Percentiles rank a stretch among this genome's conserved stretches.
Evolutionary conservation across 2,888 invertebrate species (phyloP).

Genomic region (Coelopa pilipes): DNA sequence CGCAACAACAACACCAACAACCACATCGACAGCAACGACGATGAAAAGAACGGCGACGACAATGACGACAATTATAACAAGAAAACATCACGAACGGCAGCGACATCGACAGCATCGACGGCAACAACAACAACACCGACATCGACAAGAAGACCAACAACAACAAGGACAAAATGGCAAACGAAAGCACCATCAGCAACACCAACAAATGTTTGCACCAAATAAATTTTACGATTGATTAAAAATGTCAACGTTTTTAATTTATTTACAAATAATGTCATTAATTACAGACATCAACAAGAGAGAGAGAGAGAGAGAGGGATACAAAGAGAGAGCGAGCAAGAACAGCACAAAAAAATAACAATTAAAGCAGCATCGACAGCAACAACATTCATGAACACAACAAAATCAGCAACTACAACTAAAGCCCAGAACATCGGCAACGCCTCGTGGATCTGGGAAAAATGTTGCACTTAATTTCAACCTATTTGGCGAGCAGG

Average conservation of each 20-base stretch:
- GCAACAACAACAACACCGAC: too few relatives aligned
- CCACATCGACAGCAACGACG: too few relatives aligned
- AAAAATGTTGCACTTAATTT: slow-evolving; percentile 19
- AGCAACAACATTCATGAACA: slow-evolving; percentile 38
- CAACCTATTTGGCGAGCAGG: not conserved
- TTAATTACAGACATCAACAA: slow-evolving; percentile 50
- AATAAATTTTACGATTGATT: slow-evolving; percentile 45
- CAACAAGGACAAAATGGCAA: not conserved
- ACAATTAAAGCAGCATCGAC: not conserved
- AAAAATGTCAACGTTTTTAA: slow-evolving; percentile 55
- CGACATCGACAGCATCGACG: too few relatives aligned
- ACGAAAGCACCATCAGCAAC: not conserved
- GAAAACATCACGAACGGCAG: too few relatives aligned
- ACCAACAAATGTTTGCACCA: slow-evolving; percentile 6
- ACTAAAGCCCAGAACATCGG: not conserved
- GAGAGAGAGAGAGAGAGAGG: too few relatives aligned
- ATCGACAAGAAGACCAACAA: too few relatives aligned
- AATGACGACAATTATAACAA: too few relatives aligned
- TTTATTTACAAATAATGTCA: slow-evolving; percentile 59
- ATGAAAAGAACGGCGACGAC: too few relatives aligned
- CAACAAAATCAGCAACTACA: slow-evolving; percentile 15
- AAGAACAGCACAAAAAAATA: too few relatives aligned
- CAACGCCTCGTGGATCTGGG: not conserved
- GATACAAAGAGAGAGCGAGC: too few relatives aligned
- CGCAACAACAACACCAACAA: too few relatives aligned